Evolutionary conservation across 2,797 vertebrate species (phyloP).

Genomic region (Sciurus carolinensis): DNA sequence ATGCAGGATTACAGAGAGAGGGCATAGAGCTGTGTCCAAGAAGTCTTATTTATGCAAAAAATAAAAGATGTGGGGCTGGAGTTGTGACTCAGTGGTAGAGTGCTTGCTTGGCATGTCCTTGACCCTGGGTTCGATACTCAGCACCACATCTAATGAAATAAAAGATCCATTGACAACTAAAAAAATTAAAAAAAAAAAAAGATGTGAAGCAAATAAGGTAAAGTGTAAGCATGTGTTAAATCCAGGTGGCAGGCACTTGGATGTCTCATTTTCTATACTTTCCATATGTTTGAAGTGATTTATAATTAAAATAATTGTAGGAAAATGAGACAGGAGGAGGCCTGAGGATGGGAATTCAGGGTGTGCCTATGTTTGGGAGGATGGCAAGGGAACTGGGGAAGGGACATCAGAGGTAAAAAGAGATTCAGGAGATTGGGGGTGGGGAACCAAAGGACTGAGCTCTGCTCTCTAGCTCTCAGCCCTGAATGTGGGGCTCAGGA

Average conservation of each 20-base stretch:
- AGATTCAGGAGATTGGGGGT: neutral
- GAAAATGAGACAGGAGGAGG: neutral
- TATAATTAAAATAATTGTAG: neutral
- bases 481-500: neutral
- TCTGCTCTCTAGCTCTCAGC: neutral
- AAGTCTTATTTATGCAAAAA: neutral
- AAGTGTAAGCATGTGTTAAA: neutral
- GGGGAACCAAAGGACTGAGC: no score
- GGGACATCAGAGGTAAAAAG: neutral
- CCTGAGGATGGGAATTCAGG: neutral
- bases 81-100: no score
- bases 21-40: neutral
- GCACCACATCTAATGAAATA: no score
- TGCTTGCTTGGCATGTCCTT: no score
- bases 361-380: neutral
- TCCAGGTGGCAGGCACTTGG: neutral
- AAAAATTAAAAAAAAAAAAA: no score
- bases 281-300: neutral
- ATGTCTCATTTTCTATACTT: neutral
- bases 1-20: neutral
- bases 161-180: no score
- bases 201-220: neutral
- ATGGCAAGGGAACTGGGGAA: neutral
- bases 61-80: neutral
- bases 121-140: no score